Base-by-base conservation (phyloP, 2,797 vertebrate species). In the Coregonus suidteri region DNA sequence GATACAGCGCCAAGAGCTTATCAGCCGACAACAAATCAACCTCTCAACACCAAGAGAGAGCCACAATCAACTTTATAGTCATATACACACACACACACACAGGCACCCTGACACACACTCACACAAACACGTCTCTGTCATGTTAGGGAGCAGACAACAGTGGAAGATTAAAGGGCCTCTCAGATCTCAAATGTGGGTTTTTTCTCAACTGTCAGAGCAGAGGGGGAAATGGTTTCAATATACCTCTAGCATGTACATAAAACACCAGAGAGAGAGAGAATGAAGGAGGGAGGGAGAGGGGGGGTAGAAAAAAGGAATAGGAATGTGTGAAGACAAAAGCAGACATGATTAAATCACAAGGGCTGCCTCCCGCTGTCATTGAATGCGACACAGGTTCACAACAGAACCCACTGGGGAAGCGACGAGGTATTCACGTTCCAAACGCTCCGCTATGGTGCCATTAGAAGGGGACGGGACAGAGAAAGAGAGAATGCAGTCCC, bases 121-220 rank as follows among this genome's bases (percentile, higher is more conserved):
- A 83, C 37, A 80, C 51, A 84, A 81, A 76, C 81, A 83, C 52
- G 30, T 79, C 80, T 81, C 82, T 83, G 85, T 85, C 82, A 90
- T 91, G 89, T 90, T 90, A 87, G 74, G 88, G 88, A 89, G 89
- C 87, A 91, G 87, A 88, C 91, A 90, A 90, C 91, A 92, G 91
- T 88, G 78, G 87, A 91, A 92, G 90, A 91, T 91, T 93, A 93
- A 93, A 94, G 91, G 87, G 87, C 77, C 71, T 82, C 90, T 93
- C 90, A 92, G 91, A 94, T 92, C 90, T 90, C 87, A 91, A 91
- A 90, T 92, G 91, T 93, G 91, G 91, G 89, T 92, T 92, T 93
- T 81, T 76, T 69, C 90, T 91, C 64, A 88, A 86, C 91, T 92
- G 91, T 93, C 92, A 92, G 91, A 90, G 84, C 4, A 18, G 56